Evolutionary conservation across 2,797 vertebrate genomes (phyloP), one percentile per base, ranked within the genome.

Genomic region (Ptychadena robeensis): DNA sequence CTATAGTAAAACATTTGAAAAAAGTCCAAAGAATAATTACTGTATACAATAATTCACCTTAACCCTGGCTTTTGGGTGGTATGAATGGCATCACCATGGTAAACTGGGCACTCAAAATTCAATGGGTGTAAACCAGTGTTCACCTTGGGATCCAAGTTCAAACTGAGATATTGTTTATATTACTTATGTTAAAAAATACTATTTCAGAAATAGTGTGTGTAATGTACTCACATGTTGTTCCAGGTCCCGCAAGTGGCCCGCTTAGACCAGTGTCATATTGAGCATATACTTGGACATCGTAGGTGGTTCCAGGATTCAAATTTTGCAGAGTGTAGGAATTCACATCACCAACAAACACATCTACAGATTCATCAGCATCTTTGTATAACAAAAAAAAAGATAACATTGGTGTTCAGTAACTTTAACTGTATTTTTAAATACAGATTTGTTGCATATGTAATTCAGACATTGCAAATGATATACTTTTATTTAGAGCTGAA

Each of bases 281-380:
- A 35, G 97, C 96, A 31, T 93, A 93, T 84, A 99, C 97, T 59
- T 94, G 91, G 28, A 99, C 94, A 0, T 98, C 96, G 0, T 99
- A 99, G 64, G 92, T 93, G 64, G 97, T 99, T 69, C 98, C 98
- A 5, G 98, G 96, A 84, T 92, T 92, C 74, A 99, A 94, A 87
- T 97, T 98, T 88, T 96, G 97, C 76, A 97, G 91, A 0, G 93
- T 96, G 85, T 96, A 98, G 0, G 97, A 96, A 5, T 93, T 95
- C 87, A 98, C 94, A 81, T 99, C 98, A 18, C 98, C 98, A 85
- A 98, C 97, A 71, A 97, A 99, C 80, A 96, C 89, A 59, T 98
- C 96, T 86, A 96, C 87, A 57, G 94, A 90, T 37, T 95, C 95
- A 81, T 89, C 89, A 28, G 92, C 91, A 87, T 94, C 98, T 94